Conservation (phyloP, 1,140 invertebrate genomes). For the Contarinia nasturtii region DNA sequence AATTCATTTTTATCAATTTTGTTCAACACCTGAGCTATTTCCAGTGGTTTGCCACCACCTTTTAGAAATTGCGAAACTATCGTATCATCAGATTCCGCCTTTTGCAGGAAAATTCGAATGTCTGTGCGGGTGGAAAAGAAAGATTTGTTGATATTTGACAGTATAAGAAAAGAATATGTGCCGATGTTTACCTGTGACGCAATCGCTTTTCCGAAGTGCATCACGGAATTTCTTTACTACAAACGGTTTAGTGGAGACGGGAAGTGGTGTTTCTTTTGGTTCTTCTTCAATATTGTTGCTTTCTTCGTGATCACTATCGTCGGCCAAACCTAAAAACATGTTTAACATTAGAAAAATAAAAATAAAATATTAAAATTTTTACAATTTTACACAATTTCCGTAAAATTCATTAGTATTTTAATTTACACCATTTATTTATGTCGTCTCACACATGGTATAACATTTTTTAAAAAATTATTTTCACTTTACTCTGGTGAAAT, state of each 20-base stretch:
- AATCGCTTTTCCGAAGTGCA: constrained; percentile 14
- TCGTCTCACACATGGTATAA: too few relatives aligned
- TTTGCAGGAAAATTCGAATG: constrained; percentile 31
- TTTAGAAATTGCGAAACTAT: constrained; percentile 40
- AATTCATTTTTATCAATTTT: constrained; percentile 33
- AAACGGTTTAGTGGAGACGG: constrained; percentile 17
- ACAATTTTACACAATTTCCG: too few relatives aligned
- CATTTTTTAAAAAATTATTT: too few relatives aligned
- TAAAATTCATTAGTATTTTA: too few relatives aligned
- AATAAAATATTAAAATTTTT: too few relatives aligned
- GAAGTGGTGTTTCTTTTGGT: constrained; percentile 1
- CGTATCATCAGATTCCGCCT: constrained; percentile 23
- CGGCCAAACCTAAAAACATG: too few relatives aligned
- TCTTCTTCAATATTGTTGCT: background rate
- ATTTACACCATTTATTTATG: too few relatives aligned
- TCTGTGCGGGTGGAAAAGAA: constrained; percentile 26
- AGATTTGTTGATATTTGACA: background rate
- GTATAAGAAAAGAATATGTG: background rate
- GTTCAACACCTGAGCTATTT: constrained; percentile 35
- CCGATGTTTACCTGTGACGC: constrained; percentile 15
- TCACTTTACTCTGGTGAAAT: too few relatives aligned
- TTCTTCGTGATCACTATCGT: too few relatives aligned
- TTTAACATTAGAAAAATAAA: too few relatives aligned
- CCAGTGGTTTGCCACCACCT: constrained; percentile 39
- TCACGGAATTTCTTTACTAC: constrained; percentile 18